Conservation (phyloP, 1,140 invertebrate genomes). For the Leptinotarsa defecta region DNA sequence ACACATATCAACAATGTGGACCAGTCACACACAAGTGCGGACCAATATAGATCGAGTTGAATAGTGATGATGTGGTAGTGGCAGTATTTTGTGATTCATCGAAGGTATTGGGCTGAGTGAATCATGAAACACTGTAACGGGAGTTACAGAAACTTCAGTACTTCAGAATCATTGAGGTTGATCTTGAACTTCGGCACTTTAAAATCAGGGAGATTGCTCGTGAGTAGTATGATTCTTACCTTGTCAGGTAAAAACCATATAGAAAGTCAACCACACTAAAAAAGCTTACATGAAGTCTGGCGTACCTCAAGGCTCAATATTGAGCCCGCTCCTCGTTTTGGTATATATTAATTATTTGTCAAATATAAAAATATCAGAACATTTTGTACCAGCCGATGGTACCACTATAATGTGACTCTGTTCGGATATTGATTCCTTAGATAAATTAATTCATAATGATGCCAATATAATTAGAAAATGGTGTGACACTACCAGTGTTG, state of each 20-base stretch:
- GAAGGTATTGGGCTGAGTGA: not conserved
- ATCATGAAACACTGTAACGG: not conserved
- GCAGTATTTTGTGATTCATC: not conserved
- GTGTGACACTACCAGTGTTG: too few species aligned
- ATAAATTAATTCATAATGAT: too few species aligned
- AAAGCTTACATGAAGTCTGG: not conserved
- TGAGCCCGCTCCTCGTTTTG: not conserved
- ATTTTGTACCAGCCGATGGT: too few species aligned
- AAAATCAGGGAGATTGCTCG: not conserved
- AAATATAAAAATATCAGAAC: too few species aligned
- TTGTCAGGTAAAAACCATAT: not conserved
- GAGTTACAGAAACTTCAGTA: not conserved
- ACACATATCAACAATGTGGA: too few species aligned
- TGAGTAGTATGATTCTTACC: not conserved
- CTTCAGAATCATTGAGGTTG: not conserved
- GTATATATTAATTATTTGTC: too few species aligned
- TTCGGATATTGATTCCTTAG: too few species aligned
- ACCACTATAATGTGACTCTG: too few species aligned
- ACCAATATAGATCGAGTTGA: not conserved
- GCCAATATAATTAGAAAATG: too few species aligned
- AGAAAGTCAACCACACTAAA: not conserved
- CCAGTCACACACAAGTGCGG: too few species aligned
- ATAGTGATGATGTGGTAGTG: not conserved
- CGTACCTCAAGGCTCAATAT: not conserved
- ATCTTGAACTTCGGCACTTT: not conserved